A percentile compares a stretch with the other conserved stretches of the same genome.
These are phyloP conservation scores for Aegotheles bennettii DNA, from an alignment of 2,113 vertebrate species.

Conservation along the genomic window DNA sequence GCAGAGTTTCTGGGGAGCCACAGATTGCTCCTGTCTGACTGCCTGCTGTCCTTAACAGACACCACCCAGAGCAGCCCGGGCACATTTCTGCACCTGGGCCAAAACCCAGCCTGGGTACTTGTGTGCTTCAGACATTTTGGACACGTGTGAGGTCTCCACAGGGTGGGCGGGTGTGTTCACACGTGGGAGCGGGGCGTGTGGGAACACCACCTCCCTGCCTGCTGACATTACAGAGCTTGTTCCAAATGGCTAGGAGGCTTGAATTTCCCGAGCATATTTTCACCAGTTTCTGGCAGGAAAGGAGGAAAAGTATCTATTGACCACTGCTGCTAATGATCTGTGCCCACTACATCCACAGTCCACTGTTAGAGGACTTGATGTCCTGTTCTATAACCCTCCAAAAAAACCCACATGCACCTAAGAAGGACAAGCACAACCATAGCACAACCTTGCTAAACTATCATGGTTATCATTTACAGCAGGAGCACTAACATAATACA, in stretches of 20 bases:
- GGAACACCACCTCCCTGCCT: background rate
- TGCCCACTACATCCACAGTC: background rate
- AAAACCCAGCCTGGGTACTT: background rate
- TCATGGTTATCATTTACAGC: background rate
- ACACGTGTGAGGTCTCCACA: background rate
- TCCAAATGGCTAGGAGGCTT: background rate
- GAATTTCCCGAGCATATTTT: background rate
- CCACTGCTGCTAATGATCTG: background rate
- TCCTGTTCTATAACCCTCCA: background rate
- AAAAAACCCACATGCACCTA: background rate
- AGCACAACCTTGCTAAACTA: background rate
- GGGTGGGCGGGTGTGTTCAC: background rate
- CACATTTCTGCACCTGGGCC: background rate
- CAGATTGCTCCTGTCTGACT: background rate
- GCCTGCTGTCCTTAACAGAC: background rate
- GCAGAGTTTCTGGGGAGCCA: background rate
- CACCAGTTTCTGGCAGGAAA: background rate
- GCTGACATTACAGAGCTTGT: background rate
- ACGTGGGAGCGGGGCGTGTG: background rate
- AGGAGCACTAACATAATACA: background rate
- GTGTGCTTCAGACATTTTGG: background rate
- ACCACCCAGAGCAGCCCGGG: background rate
- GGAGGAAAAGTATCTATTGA: conserved; percentile 15
- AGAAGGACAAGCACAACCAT: background rate
- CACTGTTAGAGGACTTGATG: conserved; percentile 4